Conservation (phyloP, 2,797 vertebrate species). For the Sebastes oblongus region DNA sequence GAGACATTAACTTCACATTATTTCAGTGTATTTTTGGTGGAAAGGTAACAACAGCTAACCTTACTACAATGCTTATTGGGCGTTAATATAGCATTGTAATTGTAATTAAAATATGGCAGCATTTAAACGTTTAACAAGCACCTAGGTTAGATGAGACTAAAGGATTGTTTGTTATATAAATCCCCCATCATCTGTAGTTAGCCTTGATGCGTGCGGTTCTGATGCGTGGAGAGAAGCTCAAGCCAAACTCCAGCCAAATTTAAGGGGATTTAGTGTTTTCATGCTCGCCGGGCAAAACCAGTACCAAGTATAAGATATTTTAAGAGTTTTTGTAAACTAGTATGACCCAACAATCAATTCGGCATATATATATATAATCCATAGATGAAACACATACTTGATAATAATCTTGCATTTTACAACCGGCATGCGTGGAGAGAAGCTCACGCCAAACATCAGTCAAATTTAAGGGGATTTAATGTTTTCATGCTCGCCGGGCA, state of each 20-base stretch:
- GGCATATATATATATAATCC: no score
- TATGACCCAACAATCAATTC: no score
- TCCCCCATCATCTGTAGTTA: neutral
- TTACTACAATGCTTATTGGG: neutral
- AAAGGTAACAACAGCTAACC: neutral
- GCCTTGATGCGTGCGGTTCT: neutral
- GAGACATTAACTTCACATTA: neutral
- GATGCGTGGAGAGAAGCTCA: neutral
- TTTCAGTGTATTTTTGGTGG: neutral
- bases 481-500: neutral
- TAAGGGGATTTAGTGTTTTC: neutral
- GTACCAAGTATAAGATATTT: neutral
- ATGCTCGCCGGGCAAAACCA: neutral
- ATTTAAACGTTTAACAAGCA: neutral
- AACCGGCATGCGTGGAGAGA: neutral
- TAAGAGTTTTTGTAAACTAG: neutral
- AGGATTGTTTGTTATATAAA: neutral
- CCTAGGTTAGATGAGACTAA: neutral
- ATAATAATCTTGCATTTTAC: no score
- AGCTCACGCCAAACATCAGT: neutral
- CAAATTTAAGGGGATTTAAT: neutral
- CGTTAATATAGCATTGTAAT: neutral
- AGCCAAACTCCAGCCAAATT: neutral
- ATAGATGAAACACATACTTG: no score
- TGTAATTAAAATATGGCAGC: neutral